These are phyloP conservation scores for Channa striata DNA, from an alignment of 2,797 vertebrate species.

Conservation along the genomic window DNA sequence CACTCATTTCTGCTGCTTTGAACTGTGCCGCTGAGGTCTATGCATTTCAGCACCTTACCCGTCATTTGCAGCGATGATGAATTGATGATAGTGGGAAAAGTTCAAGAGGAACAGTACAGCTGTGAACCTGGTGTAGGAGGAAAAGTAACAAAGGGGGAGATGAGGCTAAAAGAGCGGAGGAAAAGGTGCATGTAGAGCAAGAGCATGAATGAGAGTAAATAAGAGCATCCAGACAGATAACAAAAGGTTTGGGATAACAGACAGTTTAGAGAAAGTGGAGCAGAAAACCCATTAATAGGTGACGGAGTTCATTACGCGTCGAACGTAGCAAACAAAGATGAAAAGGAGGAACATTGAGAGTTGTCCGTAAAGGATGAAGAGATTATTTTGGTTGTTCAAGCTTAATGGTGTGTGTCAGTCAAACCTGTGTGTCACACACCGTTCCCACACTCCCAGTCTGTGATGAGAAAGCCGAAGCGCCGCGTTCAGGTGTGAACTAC, in stretches of 20 bases:
- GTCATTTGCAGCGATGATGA: slow-evolving; percentile 47
- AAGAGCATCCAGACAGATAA: slow-evolving; percentile 47
- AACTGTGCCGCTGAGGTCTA: slow-evolving; percentile 34
- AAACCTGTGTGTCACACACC: slow-evolving; percentile 43
- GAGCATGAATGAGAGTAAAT: slow-evolving; percentile 42
- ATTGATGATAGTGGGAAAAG: slow-evolving; percentile 32
- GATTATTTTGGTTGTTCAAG: slow-evolving; percentile 28
- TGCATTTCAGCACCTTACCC: slow-evolving; percentile 14
- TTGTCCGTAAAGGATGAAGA: slow-evolving; percentile 44
- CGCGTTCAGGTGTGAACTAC: slow-evolving; percentile 11
- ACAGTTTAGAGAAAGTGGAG: slow-evolving; percentile 23
- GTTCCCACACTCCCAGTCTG: slow-evolving; percentile 24
- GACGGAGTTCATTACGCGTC: slow-evolving; percentile 41
- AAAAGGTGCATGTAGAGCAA: slow-evolving; percentile 14
- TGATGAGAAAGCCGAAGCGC: slow-evolving; percentile 15
- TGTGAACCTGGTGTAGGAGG: slow-evolving; percentile 48
- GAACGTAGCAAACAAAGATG: slow-evolving; percentile 25
- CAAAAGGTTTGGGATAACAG: slow-evolving; percentile 55
- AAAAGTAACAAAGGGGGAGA: neutral
- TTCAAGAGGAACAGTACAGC: slow-evolving; percentile 35
- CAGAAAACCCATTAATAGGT: neutral
- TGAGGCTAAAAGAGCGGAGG: slow-evolving; percentile 9
- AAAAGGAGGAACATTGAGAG: slow-evolving; percentile 22
- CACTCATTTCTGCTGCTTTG: slow-evolving; percentile 43
- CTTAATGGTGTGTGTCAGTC: slow-evolving; percentile 59